phyloP scores from a whole-genome alignment of 2,888 invertebrate species.

The Pycnomerus fuliginosus region DNA sequence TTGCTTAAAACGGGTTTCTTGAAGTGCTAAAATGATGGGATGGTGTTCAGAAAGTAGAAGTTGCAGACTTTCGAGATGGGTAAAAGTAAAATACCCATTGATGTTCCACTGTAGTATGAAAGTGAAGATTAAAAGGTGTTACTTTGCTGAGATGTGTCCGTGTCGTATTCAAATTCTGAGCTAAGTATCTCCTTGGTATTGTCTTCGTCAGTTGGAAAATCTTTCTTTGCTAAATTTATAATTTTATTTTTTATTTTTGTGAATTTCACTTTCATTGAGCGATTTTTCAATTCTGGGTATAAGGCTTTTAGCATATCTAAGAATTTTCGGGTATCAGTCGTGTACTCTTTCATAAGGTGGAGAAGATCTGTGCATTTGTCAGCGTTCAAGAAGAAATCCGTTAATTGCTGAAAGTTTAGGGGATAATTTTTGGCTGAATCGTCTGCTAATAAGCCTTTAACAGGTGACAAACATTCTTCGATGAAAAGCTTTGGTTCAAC shows the following conservation, averaged over 20 bases:
- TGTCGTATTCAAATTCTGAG: slow-evolving; percentile 4
- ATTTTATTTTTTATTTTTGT: too few species aligned
- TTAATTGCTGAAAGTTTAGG: slow-evolving; percentile 2
- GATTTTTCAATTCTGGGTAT: slow-evolving; percentile 4
- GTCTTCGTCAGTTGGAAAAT: too few species aligned
- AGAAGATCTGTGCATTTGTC: slow-evolving; percentile 6
- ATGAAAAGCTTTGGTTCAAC: not conserved
- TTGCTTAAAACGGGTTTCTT: slow-evolving; percentile 16
- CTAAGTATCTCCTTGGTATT: slow-evolving; percentile 1
- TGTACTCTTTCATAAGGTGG: slow-evolving; percentile 7
- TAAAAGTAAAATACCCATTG: slow-evolving; percentile 15
- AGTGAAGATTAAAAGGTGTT: slow-evolving; percentile 1
- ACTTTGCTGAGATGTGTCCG: slow-evolving; percentile 1
- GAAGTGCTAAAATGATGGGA: slow-evolving; percentile 10
- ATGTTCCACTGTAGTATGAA: slow-evolving; percentile 14
- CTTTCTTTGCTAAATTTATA: too few species aligned
- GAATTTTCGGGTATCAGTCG: slow-evolving; percentile 7
- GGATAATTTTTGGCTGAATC: not conserved
- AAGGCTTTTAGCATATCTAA: slow-evolving; percentile 2
- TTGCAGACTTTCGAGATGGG: slow-evolving; percentile 8
- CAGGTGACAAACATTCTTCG: not conserved
- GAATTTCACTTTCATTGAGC: slow-evolving; percentile 3
- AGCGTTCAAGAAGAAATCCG: slow-evolving; percentile 9
- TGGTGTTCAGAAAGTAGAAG: slow-evolving; percentile 3
- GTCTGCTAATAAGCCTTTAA: not conserved